Percentiles rank a stretch among this genome's conserved stretches.
phyloP scores from a whole-genome alignment of 1,140 invertebrate genomes.

The Belonocnema kinseyi region DNA sequence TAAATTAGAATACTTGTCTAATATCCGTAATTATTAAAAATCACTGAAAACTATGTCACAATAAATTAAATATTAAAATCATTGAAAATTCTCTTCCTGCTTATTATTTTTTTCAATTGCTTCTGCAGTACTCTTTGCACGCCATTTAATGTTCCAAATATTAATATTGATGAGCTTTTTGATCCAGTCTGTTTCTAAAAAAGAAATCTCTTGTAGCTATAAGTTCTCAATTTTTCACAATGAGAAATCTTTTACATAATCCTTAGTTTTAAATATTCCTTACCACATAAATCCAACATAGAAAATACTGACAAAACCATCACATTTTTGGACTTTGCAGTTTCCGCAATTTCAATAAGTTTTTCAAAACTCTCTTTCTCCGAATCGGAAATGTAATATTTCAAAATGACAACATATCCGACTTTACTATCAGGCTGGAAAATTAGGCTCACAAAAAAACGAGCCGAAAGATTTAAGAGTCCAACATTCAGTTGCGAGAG shows the following conservation, averaged over 20 bases:
- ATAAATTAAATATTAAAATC: neutral
- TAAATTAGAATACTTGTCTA: slow-evolving; percentile 5
- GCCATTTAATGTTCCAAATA: slow-evolving; percentile 59
- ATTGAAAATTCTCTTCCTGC: slow-evolving; percentile 4
- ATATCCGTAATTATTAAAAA: neutral
- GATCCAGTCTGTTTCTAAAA: slow-evolving; percentile 61
- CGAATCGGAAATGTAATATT: slow-evolving; percentile 40
- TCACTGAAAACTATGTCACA: neutral
- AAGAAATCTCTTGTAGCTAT: slow-evolving; percentile 40
- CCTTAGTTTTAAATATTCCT: slow-evolving; percentile 47
- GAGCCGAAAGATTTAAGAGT: slow-evolving; percentile 65
- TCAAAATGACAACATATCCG: slow-evolving; percentile 64
- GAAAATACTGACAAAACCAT: slow-evolving; percentile 64
- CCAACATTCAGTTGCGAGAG: slow-evolving; percentile 71
- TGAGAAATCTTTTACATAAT: neutral
- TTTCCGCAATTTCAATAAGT: slow-evolving; percentile 48
- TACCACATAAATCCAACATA: slow-evolving; percentile 65
- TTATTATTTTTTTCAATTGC: slow-evolving; percentile 7
- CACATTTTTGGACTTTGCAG: slow-evolving; percentile 39
- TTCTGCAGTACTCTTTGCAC: slow-evolving; percentile 39
- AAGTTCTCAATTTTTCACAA: slow-evolving; percentile 18
- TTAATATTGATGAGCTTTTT: slow-evolving; percentile 57
- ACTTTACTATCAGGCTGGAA: slow-evolving; percentile 50
- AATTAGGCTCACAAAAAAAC: slow-evolving; percentile 63
- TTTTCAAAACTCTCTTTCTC: slow-evolving; percentile 52